Base-by-base conservation (phyloP, 1,140 invertebrate species). In the Anoplophora glabripennis region DNA sequence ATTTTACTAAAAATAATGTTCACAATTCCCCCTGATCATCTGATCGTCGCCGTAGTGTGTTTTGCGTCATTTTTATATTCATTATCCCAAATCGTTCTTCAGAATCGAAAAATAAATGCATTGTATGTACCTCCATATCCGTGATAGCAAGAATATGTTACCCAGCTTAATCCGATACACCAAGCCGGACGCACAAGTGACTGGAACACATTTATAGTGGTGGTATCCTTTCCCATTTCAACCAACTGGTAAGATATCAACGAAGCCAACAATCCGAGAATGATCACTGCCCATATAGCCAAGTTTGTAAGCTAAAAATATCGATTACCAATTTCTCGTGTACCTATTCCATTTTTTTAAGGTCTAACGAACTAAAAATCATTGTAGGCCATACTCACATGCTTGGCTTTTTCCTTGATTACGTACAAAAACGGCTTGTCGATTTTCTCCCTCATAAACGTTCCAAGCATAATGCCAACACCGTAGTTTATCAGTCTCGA, bases 91-190 rank as follows among this genome's bases (percentile, higher is more conserved):
- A n/a, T n/a, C n/a, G n/a, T n/a, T n/a, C n/a, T n/a, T n/a, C n/a
- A n/a, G n/a, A n/a, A n/a, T n/a, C n/a, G n/a, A n/a, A n/a, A n/a
- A n/a, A n/a, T n/a, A n/a, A n/a, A n/a, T n/a, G n/a, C n/a, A n/a
- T n/a, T n/a, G n/a, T n/a, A n/a, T n/a, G 21, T 28, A 28, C 68
- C 71, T 63, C 68, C 66, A 59, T 65, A 55, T 41, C 68, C 70
- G 36, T 62, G 9, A 47, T 55, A 44, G 41, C 63, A 73, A 12
- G 67, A 61, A 52, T 65, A 70, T 7, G 68, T 57, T 44, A 73
- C 60, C 68, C 70, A 73, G 33, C 60, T 53, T 10, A 72, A 36
- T 28, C 61, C 55, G 8, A 63, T 10, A 40, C 64, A 57, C 69
- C 69, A 72, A 15, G 64, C 38, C 21, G 66, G 69, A 45, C 63